Base-by-base conservation (phyloP, 1,140 invertebrate genomes). In the Leptestheria dahalacensis region DNA sequence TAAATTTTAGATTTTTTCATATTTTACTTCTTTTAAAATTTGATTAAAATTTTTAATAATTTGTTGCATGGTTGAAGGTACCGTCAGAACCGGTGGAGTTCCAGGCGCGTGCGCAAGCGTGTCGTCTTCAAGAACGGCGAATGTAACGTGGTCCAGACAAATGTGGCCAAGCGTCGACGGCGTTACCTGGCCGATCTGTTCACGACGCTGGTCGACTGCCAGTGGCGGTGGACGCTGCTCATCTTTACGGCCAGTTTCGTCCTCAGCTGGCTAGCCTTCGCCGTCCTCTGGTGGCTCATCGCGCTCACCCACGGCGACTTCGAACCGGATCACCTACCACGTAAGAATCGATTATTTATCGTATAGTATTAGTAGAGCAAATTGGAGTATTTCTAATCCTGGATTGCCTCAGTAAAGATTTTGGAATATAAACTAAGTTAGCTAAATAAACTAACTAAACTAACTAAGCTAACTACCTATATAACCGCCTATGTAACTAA, bases 141-240 rank as follows among this genome's bases (percentile, higher is more conserved):
- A 68, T 91, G 88, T 69, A 95, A 94, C 74, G 85, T 95, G 33
- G 85, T 88, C 55, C 88, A 91, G 73, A 85, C 84, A 65, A 91
- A 92, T 75, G 88, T 94, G 64, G 85, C 88, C 55, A 94, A 93
- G 74, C 75, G 89, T 67, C 77, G 85, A 66, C 78, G 87, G 67
- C 79, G 83, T 65, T 95, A 91, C 77, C 75, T 95, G 63, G 86
- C 89, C 73, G 84, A 61, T 47, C 28, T 62, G 25, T 52, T 62
- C 47, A 62, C 59, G 21, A 61, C 61, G 9, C 24, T 50, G 21
- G 59, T 91, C 18, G 89, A 93, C 67, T 83, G 83, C 9, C 87
- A 95, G 72, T 98, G 95, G 93, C 81, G 92, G 18, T 98, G 92
- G 88, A 97, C 92, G 1, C 72, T 97, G 20, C 74, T 96, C 26